These are phyloP conservation scores for Limnephilus marmoratus DNA, from an alignment of 2,888 invertebrate genomes.

Conservation along the genomic window DNA sequence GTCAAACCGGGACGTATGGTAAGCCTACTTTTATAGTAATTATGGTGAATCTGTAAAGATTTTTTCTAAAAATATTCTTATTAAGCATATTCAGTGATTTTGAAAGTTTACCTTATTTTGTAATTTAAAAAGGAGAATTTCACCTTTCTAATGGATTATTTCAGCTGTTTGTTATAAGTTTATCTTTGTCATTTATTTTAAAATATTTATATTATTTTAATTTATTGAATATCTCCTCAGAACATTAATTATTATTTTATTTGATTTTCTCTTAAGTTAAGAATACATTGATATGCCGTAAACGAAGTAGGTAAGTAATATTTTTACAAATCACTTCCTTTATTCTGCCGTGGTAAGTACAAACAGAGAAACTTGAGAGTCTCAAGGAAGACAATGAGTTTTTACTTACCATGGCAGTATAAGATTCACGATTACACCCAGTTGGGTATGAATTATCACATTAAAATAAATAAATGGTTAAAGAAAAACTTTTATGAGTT, in stretches of 20 bases:
- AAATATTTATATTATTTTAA: too few species aligned
- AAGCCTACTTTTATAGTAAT: too few species aligned
- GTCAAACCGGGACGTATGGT: too few species aligned
- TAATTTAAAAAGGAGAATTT: not conserved
- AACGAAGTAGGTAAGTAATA: not conserved
- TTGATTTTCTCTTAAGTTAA: not conserved
- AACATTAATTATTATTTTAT: not conserved
- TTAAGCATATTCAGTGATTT: too few species aligned
- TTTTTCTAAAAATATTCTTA: too few species aligned
- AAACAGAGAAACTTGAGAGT: too few species aligned
- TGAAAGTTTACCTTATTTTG: not conserved
- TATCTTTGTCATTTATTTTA: not conserved
- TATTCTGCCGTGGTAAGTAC: not conserved
- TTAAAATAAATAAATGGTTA: not conserved
- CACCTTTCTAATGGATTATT: not conserved
- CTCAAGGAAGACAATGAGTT: too few species aligned
- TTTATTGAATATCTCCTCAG: not conserved
- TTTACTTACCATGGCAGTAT: too few species aligned
- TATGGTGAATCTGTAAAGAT: too few species aligned
- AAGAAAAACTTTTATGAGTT: not conserved
- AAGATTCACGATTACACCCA: not conserved
- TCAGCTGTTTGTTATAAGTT: not conserved
- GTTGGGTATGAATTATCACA: not conserved
- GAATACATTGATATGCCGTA: not conserved
- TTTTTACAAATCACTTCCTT: not conserved